phyloP scores from a whole-genome alignment of 2,113 vertebrate species.

The Dryoscopus gambensis region DNA sequence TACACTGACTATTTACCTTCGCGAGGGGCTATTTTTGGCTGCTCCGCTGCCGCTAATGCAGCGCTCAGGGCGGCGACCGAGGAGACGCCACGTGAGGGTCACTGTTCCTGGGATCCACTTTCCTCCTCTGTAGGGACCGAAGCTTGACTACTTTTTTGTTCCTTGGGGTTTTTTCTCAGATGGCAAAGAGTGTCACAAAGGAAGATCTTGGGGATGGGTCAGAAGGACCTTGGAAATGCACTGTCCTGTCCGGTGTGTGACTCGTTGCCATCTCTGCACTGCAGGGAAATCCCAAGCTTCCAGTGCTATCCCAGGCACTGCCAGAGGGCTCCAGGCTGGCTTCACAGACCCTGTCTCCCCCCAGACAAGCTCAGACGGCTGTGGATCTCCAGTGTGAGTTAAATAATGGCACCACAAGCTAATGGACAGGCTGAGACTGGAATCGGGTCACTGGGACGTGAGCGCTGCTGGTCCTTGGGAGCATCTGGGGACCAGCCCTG shows the following conservation, averaged over 20 bases:
- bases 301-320: neutral
- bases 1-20: neutral
- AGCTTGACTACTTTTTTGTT: neutral
- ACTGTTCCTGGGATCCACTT: neutral
- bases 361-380: neutral
- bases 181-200: neutral
- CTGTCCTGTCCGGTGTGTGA: neutral
- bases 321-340: neutral
- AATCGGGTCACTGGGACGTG: neutral
- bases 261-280: neutral
- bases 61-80: neutral
- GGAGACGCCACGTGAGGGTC: neutral
- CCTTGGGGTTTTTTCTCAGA: neutral
- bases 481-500: neutral
- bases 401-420: neutral
- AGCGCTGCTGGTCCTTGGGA: fast-evolving
- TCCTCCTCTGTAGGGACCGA: neutral
- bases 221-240: neutral
- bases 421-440: neutral
- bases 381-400: neutral
- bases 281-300: neutral
- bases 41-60: neutral
- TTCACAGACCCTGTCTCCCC: fast-evolving
- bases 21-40: neutral
- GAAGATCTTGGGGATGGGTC: neutral